These are phyloP conservation scores for Callipepla squamata DNA, from an alignment of 2,113 vertebrate species.

Conservation along the genomic window DNA sequence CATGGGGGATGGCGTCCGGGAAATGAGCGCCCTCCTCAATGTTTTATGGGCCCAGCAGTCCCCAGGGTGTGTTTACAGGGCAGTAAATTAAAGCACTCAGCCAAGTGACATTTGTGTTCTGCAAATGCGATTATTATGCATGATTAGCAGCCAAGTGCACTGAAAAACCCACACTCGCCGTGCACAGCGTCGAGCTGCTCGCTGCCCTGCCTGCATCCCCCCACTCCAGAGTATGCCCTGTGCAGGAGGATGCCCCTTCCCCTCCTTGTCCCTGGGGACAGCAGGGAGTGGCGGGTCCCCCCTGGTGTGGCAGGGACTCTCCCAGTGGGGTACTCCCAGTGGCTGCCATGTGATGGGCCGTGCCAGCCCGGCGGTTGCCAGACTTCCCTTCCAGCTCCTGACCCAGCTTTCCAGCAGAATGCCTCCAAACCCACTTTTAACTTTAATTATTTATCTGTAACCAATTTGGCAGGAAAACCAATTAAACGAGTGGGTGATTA, in stretches of 20 bases:
- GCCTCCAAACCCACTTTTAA: slow-evolving; percentile 69
- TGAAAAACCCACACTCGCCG: slow-evolving; percentile 57
- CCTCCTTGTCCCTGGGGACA: background rate
- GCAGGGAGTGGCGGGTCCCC: background rate
- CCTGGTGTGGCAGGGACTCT: background rate
- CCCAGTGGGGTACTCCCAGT: rapidly evolving
- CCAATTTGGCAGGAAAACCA: slow-evolving; percentile 77
- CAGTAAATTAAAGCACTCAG: slow-evolving; percentile 75
- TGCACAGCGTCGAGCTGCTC: background rate
- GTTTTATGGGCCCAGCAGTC: slow-evolving; percentile 65
- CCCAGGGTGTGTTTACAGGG: slow-evolving; percentile 67
- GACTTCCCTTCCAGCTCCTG: slow-evolving; percentile 44
- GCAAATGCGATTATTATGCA: slow-evolving; percentile 75
- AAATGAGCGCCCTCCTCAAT: slow-evolving; percentile 53
- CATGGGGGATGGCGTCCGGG: background rate
- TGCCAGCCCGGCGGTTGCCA: background rate
- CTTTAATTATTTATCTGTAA: slow-evolving; percentile 79
- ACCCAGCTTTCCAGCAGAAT: slow-evolving; percentile 59
- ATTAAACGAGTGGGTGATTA: slow-evolving; percentile 77
- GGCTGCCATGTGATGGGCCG: rapidly evolving
- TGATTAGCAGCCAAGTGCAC: slow-evolving; percentile 74
- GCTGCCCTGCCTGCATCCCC: background rate
- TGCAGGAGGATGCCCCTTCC: background rate
- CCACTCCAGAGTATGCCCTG: rapidly evolving
- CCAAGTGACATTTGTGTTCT: slow-evolving; percentile 75